Base-by-base conservation (phyloP, 1,140 invertebrate genomes). In the Colletes latitarsis region DNA sequence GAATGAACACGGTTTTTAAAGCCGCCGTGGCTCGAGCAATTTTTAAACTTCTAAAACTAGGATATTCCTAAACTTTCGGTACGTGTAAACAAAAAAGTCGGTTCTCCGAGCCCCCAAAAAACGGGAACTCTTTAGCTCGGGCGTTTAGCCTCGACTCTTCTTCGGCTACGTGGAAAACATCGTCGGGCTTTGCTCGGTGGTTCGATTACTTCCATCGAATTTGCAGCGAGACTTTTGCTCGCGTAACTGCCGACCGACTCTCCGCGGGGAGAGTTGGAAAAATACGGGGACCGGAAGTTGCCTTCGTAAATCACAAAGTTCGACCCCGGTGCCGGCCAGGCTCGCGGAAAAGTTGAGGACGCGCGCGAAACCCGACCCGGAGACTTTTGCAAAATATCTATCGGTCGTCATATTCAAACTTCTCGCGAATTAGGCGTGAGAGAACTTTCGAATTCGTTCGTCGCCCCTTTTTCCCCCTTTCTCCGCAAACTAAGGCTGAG, bases 331-430 rank as follows among this genome's bases (percentile, higher is more conserved):
- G 17, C 21, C n/a, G n/a, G 17, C 3, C 60, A 53, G 64, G 64
- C n/a, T 57, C 64, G 30, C 12, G 21, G 41, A 19, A 60, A 77
- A 77, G 63, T 77, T 77, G 57, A 68, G 14, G 74, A 12, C n/a
- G 41, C 15, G n/a, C 39, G 41, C n/a, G n/a, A 43, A 66, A 55
- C 39, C 6, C 64, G n/a, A 19, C n/a, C 41, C 10, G 52, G 52
- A 14, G 12, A 58, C 19, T 58, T 21, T 77, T 58, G 41, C 74
- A 53, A 77, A 68, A 77, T 58, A 77, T 75, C 82, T 74, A 77
- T 83, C 81, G 70, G 75, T 69, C 76, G 81, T 79, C 81, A 52
- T 41, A 55, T 49, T 43, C 70, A 57, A 83, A 76, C 71, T 82
- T 12, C 8, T 49, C 49, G 6, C 49, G 43, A 3, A 46, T 46